Evolutionary conservation across 2,888 invertebrate species (phyloP), one percentile per base, ranked within the genome.

Genomic region (Chromoteleia sp.): DNA sequence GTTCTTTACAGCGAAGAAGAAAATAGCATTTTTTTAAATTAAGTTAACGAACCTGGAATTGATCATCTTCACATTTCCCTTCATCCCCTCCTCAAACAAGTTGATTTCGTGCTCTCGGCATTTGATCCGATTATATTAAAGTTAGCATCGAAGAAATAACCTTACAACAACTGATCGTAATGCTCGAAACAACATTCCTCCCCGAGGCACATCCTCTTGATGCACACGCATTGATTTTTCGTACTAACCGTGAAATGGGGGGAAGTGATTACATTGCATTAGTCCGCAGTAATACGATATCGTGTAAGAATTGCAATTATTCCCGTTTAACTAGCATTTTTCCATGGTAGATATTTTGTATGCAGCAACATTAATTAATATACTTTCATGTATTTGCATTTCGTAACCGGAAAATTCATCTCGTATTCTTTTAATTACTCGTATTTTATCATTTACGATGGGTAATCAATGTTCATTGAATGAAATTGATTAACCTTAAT

Each of bases 41-140:
- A 73, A 56, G 50, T 54, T 54, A 25, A 14, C 19, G 29, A 54
- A 63, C 59, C 15, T 61, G 36, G 54, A 63, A 63, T 54, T 52
- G 45, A 73, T 73, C 61, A 61, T 63, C 45, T 54, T 30, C 36
- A 15, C 61, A 71, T 45, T 33, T 25, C 19, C 29, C 54, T 8
- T 10, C 19, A 15, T 6, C 17, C n/a, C 2, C 10, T 15, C 36
- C 39, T 12, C n/a, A 5, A 52, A 52, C 29, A 75, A 75, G 58
- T 75, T 75, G 67, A 67, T 56, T 75, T 75, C 56, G 41, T 67
- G 56, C 67, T 48, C 29, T 56, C 50, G 50, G 50, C 30, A 30
- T 63, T 77, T 41, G 63, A 77, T 68, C 59, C 36, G 52, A 50
- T 36, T 19, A 45, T 68, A 68, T 68, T 77, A 54, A 70, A 77